These are phyloP conservation scores for Phyto melanocephala DNA, from an alignment of 2,888 invertebrate genomes.

Conservation along the genomic window DNA sequence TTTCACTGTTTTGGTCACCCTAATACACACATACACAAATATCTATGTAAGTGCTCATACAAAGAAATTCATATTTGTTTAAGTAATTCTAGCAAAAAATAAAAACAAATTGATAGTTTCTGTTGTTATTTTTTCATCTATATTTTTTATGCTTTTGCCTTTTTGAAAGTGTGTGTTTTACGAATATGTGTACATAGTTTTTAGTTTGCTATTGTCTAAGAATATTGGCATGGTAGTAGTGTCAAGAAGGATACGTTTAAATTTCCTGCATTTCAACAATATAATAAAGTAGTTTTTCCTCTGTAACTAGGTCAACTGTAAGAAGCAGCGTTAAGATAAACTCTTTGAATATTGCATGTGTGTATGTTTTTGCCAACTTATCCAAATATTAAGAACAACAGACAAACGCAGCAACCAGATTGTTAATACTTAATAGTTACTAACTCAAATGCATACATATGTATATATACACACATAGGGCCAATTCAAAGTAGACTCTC, in stretches of 20 bases:
- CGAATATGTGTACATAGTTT: background rate
- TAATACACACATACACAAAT: background rate
- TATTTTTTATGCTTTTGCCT: background rate
- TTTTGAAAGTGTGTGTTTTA: background rate
- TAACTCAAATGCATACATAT: conserved; percentile 27
- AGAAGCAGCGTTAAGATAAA: conserved; percentile 41
- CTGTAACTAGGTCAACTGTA: conserved; percentile 59
- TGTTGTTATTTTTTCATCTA: too few species aligned
- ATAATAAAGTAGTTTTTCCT: conserved; percentile 55
- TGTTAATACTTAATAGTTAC: conserved; percentile 29
- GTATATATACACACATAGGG: background rate
- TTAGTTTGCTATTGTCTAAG: conserved; percentile 11
- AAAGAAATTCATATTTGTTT: background rate
- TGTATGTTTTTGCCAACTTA: conserved; percentile 34
- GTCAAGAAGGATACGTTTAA: conserved; percentile 61
- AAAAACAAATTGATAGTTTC: background rate
- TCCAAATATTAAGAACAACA: conserved; percentile 45
- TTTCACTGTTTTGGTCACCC: background rate
- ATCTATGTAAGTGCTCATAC: conserved; percentile 6
- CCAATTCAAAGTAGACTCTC: too few species aligned
- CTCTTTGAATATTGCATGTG: conserved; percentile 29
- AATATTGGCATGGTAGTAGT: conserved; percentile 37
- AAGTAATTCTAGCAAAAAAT: background rate
- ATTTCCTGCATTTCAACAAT: conserved; percentile 60
- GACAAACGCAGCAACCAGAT: conserved; percentile 40